Evolutionary conservation across 2,888 invertebrate genomes (phyloP), one percentile per base, ranked within the genome.

Genomic region (Caenorhabditis sinica): DNA sequence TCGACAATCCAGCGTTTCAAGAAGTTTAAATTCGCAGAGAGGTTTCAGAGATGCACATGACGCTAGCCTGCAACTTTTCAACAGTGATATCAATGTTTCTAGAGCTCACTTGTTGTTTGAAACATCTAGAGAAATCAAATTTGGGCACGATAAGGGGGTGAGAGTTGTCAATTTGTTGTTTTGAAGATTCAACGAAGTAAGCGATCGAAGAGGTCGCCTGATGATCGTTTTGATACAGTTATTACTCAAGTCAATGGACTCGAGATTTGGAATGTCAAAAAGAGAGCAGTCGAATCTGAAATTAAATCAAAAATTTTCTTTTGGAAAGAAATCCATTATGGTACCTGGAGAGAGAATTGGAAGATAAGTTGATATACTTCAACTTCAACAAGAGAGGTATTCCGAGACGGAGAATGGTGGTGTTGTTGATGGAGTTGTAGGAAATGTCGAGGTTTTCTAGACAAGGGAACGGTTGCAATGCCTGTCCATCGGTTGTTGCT

Each of bases 201-300:
- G 45, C 0, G 63, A 28, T 20, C 72, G 33, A 2, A 83, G 58
- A 6, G 83, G 74, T 30, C 73, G 56, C 2, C 80, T 56, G 23
- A 80, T 63, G 20, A 83, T 83, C n/a, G 75, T 83, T 40, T 86
- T 88, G 66, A 90, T 88, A 28, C 85, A 83, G 61, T 90, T 90
- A 23, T 82, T 74, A 40, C 87, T 87, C 60, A 90, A 53, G 74
- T 89, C 88, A 3, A 90, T 65, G 5, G 87, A 82, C 49, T 88
- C 84, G 25, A 90, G 71, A 20, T 45, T 66, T 6, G 83, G 74
- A 61, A 86, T 66, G 45, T 88, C 90, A 79, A 89, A 89, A 0
- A 84, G n/a, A 49, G 77, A 74, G 15, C 85, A 80, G 25, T 90
- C 90, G 60, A 90, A 83, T 56, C 79, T 71, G 58, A 51, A 61